Evolutionary conservation across 92 coral and sea anemone genomes (phyloP).

Genomic region (Umimayanthus chanpuru): DNA sequence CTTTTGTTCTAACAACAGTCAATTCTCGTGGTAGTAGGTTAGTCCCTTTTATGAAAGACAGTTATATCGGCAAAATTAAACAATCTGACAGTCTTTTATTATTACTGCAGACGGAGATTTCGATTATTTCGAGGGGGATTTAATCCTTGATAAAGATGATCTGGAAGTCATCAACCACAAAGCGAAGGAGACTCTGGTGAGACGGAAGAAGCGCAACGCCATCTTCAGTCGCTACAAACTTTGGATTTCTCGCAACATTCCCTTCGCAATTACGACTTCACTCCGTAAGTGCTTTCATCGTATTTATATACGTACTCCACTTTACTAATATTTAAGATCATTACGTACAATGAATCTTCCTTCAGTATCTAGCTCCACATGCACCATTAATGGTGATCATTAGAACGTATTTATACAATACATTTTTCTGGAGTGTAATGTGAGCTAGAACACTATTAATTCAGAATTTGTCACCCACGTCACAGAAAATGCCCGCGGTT

Average conservation of each 20-base stretch:
- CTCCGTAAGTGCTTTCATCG: conserved; percentile 18
- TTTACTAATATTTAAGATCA: not conserved
- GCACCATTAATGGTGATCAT: too few species aligned
- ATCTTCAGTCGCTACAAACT: conserved; percentile 23
- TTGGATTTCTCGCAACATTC: conserved; percentile 30
- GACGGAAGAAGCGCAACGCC: conserved; percentile 42
- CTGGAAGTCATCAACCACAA: conserved; percentile 14
- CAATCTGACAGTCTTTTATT: not conserved
- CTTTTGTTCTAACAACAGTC: too few species aligned
- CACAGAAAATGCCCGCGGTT: conserved; percentile 29
- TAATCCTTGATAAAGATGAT: conserved; percentile 32
- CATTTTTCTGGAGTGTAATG: too few species aligned
- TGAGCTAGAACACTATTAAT: not conserved
- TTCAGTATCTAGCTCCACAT: too few species aligned
- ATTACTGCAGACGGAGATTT: conserved; percentile 4
- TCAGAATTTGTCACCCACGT: not conserved
- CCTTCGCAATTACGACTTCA: conserved; percentile 35
- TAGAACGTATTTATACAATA: not conserved
- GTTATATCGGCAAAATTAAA: not conserved
- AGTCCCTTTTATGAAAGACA: not conserved
- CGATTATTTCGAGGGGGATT: conserved; percentile 29
- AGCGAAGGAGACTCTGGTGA: conserved; percentile 23
- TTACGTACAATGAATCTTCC: too few species aligned
- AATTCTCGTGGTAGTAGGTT: too few species aligned
- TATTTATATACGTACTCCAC: not conserved